Base-by-base conservation (phyloP, 2,113 vertebrate genomes). In the Cyprinus carpio region DNA sequence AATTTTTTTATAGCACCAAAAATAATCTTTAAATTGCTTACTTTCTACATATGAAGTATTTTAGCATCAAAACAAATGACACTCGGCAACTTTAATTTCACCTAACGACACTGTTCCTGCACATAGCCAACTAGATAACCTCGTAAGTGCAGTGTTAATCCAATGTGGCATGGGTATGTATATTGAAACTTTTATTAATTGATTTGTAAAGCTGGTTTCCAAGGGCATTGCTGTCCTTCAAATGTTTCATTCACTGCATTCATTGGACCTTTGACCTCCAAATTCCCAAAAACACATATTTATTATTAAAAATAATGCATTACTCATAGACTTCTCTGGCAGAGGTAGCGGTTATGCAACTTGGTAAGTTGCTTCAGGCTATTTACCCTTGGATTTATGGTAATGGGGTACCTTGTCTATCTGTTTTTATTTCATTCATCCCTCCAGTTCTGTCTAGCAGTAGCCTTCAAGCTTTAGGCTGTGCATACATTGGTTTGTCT, bases 231-330 rank as follows among this genome's bases (percentile, higher is more conserved):
- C 20, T 37, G 34, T 6, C 25, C 16, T 58, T n/a, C 29, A 31
- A 56, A 25, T 11, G 7, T 56, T 60, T 23, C 10, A 56, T 58
- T 60, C 9, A 2, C 1, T 60, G 54, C 76, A 25, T 43, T 25
- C 34, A 15, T 4, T 40, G 23, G 56, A 58, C 56, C 4, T 62
- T 25, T 64, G 77, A 43, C 31, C 75, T 56, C 11, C 58, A 43
- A 62, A 80, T 43, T 62, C 34, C 76, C 31, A 1, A 58, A 60
- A 79, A 62, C 12, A 80, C 56, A 80, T 7, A 43, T 56, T n/a
- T 56, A 37, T 79, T 79, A 60, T 79, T 60, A 58, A 69, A 49
- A 82, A 71, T 67, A 31, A 46, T 67, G 40, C 29, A 69, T 67
- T 82, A 51, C 80, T 77, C 75, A 54, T 76, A 69, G 58, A 12